Percentiles rank a stretch among this genome's conserved stretches.
These are phyloP conservation scores for Lasiommata megera DNA, from an alignment of 2,888 invertebrate genomes.

Conservation along the genomic window DNA sequence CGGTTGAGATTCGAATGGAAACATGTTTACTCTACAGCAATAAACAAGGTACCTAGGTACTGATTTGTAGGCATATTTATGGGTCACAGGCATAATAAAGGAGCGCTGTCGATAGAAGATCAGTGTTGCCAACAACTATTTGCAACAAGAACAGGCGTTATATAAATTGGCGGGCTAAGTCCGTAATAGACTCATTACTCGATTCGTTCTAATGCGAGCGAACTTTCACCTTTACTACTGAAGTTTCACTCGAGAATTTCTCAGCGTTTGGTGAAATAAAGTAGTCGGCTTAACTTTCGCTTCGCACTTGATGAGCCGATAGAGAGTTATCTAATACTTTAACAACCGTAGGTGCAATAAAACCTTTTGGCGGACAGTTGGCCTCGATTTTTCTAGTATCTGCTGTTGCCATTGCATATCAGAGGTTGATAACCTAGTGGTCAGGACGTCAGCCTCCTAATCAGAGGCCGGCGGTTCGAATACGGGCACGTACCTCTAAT, in stretches of 20 bases:
- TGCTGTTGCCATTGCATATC: no score
- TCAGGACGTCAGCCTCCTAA: no score
- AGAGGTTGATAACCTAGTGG: no score
- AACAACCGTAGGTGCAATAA: background rate
- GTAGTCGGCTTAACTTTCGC: conserved; percentile 3
- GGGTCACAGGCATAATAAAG: background rate
- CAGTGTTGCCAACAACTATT: background rate
- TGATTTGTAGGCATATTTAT: no score
- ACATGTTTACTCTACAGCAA: no score
- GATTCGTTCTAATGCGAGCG: conserved; percentile 12
- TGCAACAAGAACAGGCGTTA: conserved; percentile 17
- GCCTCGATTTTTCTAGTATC: no score
- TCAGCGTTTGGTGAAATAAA: background rate
- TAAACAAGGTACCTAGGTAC: no score
- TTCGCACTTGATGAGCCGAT: background rate
- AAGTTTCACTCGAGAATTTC: conserved; percentile 14
- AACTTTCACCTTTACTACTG: conserved; percentile 21
- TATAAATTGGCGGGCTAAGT: conserved; percentile 25
- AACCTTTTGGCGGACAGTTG: background rate
- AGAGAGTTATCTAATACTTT: background rate
- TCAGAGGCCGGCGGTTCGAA: no score
- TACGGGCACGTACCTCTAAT: no score
- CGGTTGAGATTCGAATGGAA: no score
- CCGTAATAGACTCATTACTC: conserved; percentile 25
- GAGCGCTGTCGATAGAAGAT: background rate